A percentile compares a stretch with the other conserved stretches of the same genome.
Conservation (phyloP, 2,888 invertebrate species). For the Chydorus sphaericus region DNA sequence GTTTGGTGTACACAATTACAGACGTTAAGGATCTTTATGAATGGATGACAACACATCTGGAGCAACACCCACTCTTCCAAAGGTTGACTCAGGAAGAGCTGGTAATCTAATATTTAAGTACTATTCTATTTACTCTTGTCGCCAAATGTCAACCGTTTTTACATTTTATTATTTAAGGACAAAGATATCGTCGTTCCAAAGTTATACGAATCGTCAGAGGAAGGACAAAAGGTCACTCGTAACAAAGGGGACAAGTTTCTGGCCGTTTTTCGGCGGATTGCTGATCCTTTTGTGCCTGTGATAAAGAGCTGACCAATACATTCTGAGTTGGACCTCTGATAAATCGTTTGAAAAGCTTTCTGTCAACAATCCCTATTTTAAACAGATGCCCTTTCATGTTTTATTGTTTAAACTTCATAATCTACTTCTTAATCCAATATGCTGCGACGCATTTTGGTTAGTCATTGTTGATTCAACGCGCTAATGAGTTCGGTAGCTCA, state of each 20-base stretch:
- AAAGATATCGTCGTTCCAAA: conserved; percentile 74
- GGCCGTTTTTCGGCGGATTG: conserved; percentile 66
- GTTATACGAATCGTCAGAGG: conserved; percentile 84
- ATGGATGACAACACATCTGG: conserved; percentile 91
- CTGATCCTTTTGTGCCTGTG: conserved; percentile 31
- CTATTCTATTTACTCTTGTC: too few species aligned
- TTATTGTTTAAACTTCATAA: too few species aligned
- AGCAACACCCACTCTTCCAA: conserved; percentile 77
- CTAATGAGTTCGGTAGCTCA: too few species aligned
- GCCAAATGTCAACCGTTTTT: too few species aligned
- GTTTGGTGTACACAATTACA: conserved; percentile 86
- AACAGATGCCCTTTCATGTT: too few species aligned
- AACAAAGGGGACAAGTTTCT: conserved; percentile 87
- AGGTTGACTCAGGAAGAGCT: conserved; percentile 49
- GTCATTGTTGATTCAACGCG: too few species aligned
- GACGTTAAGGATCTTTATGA: conserved; percentile 93
- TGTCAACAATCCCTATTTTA: too few species aligned
- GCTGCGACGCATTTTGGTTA: too few species aligned
- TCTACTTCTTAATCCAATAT: too few species aligned
- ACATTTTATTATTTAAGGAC: conserved; percentile 38
- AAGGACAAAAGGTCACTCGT: conserved; percentile 92
- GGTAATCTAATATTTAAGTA: background rate
- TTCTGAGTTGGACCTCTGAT: too few species aligned
- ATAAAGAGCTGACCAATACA: too few species aligned
- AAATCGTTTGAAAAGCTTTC: too few species aligned